Conservation (phyloP, 2,113 vertebrate genomes). For the Scortum barcoo region DNA sequence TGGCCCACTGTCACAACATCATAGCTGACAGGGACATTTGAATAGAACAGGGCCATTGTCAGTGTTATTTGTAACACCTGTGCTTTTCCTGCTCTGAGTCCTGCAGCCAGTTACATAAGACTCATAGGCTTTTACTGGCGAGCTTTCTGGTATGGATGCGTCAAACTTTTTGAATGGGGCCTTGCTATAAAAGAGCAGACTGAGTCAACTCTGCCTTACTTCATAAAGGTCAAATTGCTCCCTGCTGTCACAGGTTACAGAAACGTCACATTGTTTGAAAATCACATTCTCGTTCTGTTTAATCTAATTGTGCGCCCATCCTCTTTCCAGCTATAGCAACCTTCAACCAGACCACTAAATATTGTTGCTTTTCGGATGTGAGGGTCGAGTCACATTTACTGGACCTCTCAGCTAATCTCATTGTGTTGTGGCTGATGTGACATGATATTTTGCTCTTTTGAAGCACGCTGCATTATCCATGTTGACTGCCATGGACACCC, state of each 20-base stretch:
- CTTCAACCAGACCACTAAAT: conserved; percentile 16
- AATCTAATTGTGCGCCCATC: not conserved
- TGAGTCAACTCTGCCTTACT: not conserved
- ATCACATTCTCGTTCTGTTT: conserved; percentile 6
- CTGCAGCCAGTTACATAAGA: not conserved
- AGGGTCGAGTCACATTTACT: conserved; percentile 55
- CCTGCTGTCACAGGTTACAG: conserved; percentile 35
- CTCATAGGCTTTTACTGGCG: not conserved
- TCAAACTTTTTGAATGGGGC: not conserved
- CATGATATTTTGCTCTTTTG: conserved; percentile 68
- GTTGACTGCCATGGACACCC: conserved; percentile 55
- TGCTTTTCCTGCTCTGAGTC: not conserved
- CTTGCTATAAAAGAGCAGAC: not conserved
- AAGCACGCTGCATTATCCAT: conserved; percentile 45
- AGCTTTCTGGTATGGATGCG: too few relatives aligned
- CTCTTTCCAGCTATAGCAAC: not conserved
- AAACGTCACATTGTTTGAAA: conserved; percentile 6
- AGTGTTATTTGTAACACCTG: not conserved
- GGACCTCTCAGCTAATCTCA: conserved; percentile 58
- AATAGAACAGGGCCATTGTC: too few relatives aligned
- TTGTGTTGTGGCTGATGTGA: conserved; percentile 57
- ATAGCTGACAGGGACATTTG: too few relatives aligned
- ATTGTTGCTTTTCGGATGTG: conserved; percentile 30
- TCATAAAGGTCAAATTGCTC: conserved; percentile 24
- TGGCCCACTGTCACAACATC: too few relatives aligned